Base-by-base conservation (phyloP, 2,888 invertebrate genomes). In the Drosophila phalerata region DNA sequence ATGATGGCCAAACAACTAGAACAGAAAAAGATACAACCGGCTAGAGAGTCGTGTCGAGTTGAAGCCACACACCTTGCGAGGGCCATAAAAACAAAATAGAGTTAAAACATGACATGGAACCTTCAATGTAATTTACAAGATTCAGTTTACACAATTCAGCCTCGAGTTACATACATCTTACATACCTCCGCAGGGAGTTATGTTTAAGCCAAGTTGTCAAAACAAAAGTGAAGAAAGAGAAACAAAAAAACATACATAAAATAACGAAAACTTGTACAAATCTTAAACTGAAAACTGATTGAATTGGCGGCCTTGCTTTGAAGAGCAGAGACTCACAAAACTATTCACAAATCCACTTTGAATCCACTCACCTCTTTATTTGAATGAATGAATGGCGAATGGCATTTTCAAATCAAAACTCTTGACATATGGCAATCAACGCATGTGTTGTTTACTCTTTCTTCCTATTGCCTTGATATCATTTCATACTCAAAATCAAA, bases 101-200 rank as follows among this genome's bases (percentile, higher is more conserved):
- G 43, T 48, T 61, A 67, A 63, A 70, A 67, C 77, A 80, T 65
- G 70, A 71, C 70, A 69, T 51, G 28, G 28, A 66, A 65, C 67
- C 85, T 53, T 75, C 70, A 70, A 66, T 68, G 70, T 78, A 78
- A 74, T 85, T 87, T 87, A 81, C 75, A 69, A 78, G 70, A 72
- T 61, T 73, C 62, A 63, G 58, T 40, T 64, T 58, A 65, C 68
- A 65, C 48, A 69, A 52, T 17, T 15, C 17, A 30, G 48, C 28
- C 42, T 32, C 55, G 11, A 71, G 32, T 51, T 71, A 64, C 52
- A 73, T 37, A 43, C 53, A 17, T 45, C 48, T 30, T 28, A 45
- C 47, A 56, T 49, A 49, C 9, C 57, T 42, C 17, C n/a, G 30
- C 25, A 15, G 38, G 48, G 37, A 34, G 17, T 25, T 30, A 40